Evolutionary conservation across 2,797 vertebrate species (phyloP), one percentile per base, ranked within the genome.

Genomic region (Epinephelus awoara): DNA sequence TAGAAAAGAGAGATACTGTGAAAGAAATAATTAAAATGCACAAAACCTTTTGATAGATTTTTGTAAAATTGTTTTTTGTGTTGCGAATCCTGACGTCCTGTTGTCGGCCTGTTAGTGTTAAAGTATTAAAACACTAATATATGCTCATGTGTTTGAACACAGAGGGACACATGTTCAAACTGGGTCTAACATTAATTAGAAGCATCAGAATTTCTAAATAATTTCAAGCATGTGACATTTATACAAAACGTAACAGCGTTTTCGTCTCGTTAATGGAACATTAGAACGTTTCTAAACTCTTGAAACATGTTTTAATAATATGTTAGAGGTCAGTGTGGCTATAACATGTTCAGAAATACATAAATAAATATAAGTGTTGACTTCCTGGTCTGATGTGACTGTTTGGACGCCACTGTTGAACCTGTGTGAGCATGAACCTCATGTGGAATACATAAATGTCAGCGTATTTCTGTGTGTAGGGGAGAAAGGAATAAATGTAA

Each of bases 1-100:
- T 10, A 6, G 5, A 65, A 11, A 27, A 29, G n/a, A n/a, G 6
- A 56, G 18, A 65, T 66, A 62, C 57, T 38, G 70, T 64, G 67
- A 77, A 8, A 3, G 0, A 27, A 15, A 18, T n/a, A 4, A 29
- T 23, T 3, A 42, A 27, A 56, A 64, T 0, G 50, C 40, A 63
- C 59, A 56, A 55, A 62, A 38, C 3, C 5, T 27, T 49, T 50
- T 52, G 8, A 3, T 51, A 29, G 72, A 44, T 44, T 66, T 51
- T n/a, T 59, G 18, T 55, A 17, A 42, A 61, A 47, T 52, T 10
- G 9, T 27, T 10, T 5, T 49, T 70, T n/a, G 47, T 67, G 8
- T 17, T 47, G 5, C 34, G 5, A 14, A 11, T 49, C 64, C 27
- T 66, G 51, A 13, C 19, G 14, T 34, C 49, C 29, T 64, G 58